A percentile compares a stretch with the other conserved stretches of the same genome.
Conservation (phyloP, 2,113 vertebrate genomes). For the Ginglymostoma cirratum region DNA sequence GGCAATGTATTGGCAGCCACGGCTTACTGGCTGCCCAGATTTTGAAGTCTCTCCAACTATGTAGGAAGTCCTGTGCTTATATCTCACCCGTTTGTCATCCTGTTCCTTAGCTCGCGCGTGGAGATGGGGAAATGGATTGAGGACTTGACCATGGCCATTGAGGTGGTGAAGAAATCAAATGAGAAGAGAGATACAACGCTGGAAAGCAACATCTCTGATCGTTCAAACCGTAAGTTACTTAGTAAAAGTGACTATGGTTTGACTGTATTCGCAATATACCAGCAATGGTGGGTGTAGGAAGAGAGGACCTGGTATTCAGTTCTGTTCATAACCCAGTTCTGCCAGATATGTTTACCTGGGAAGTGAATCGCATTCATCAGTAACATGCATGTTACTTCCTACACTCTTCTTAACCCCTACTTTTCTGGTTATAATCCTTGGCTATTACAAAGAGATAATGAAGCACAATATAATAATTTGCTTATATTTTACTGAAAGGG, state of each 20-base stretch:
- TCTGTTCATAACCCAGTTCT: background rate
- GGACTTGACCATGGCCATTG: slow-evolving; percentile 79
- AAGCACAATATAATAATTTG: background rate
- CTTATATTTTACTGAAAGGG: background rate
- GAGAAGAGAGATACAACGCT: slow-evolving; percentile 60
- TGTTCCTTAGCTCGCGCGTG: slow-evolving; percentile 66
- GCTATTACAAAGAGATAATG: background rate
- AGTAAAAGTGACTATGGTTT: background rate
- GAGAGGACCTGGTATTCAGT: background rate
- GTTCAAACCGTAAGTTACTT: slow-evolving; percentile 67
- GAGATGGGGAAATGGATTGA: slow-evolving; percentile 93
- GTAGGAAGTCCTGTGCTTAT: background rate
- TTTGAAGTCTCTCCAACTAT: background rate
- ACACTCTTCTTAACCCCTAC: background rate
- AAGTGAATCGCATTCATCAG: background rate
- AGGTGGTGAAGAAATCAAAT: slow-evolving; percentile 70
- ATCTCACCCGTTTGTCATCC: slow-evolving; percentile 16
- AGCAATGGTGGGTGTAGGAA: background rate
- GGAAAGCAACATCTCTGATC: slow-evolving; percentile 51
- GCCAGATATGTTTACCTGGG: background rate
- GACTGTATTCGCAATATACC: background rate
- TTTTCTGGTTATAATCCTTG: background rate
- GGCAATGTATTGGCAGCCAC: background rate
- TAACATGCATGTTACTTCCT: background rate
- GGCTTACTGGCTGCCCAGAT: background rate